These are phyloP conservation scores for Calameuta filiformis DNA, from an alignment of 2,888 invertebrate genomes.

Conservation along the genomic window DNA sequence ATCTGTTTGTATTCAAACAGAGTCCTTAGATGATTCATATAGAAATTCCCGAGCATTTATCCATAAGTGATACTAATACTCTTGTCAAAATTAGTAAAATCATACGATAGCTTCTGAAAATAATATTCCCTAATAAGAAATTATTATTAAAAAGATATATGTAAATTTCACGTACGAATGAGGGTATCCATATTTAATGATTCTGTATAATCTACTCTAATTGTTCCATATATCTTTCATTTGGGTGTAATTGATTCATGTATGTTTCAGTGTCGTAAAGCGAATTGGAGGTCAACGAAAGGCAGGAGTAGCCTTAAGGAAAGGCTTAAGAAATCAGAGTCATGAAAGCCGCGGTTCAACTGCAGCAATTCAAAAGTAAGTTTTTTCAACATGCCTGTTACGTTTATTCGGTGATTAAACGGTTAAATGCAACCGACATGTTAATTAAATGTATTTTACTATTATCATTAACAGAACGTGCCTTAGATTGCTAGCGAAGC, in stretches of 20 bases:
- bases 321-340: constrained; percentile 24
- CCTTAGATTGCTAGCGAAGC: background rate
- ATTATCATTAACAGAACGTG: background rate
- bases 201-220: background rate
- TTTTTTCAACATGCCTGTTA: constrained; percentile 17
- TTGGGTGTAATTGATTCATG: background rate
- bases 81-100: background rate
- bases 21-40: background rate
- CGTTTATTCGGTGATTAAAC: background rate
- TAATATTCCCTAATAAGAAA: background rate
- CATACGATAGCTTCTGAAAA: background rate
- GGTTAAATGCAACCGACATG: background rate
- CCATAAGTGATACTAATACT: background rate
- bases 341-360: constrained; percentile 56
- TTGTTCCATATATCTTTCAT: background rate
- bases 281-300: background rate
- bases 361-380: constrained; percentile 61
- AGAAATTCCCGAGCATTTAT: background rate
- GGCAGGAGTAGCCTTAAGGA: background rate
- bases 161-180: too few species aligned
- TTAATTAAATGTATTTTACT: background rate
- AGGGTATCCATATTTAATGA: background rate
- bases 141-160: too few species aligned
- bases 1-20: background rate
- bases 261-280: background rate